Percentiles rank a stretch among this genome's conserved stretches.
These are phyloP conservation scores for Myotis vivesi DNA, from an alignment of 2,797 vertebrate species.

Conservation along the genomic window DNA sequence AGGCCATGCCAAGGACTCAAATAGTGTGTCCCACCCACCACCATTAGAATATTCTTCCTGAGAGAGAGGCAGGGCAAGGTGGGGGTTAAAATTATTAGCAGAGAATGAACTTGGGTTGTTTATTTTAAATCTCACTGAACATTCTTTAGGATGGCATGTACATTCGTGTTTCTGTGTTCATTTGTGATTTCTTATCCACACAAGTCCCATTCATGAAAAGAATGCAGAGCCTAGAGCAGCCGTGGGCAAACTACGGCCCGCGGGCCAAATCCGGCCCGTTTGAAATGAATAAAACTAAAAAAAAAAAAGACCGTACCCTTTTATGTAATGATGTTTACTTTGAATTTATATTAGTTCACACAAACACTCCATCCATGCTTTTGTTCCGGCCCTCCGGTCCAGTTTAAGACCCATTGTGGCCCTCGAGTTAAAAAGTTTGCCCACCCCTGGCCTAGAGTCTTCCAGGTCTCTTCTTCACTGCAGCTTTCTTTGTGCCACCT, in stretches of 20 bases:
- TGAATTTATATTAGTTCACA: too few relatives aligned
- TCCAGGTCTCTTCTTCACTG: fast-evolving
- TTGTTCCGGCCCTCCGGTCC: too few relatives aligned
- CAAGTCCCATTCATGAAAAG: neutral
- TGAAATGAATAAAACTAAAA: too few relatives aligned
- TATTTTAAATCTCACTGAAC: neutral
- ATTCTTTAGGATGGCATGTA: neutral
- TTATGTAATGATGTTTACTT: too few relatives aligned
- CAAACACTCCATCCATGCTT: too few relatives aligned
- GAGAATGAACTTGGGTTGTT: neutral
- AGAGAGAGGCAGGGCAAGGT: neutral
- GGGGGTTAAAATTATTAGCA: neutral
- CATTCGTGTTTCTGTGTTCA: neutral
- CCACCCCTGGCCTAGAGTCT: neutral
- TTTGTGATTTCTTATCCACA: neutral
- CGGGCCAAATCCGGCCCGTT: too few relatives aligned
- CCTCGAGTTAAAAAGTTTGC: too few relatives aligned
- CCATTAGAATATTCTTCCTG: neutral
- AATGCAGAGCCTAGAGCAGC: too few relatives aligned
- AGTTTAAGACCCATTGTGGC: too few relatives aligned
- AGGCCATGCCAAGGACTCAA: neutral
- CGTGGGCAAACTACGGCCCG: too few relatives aligned
- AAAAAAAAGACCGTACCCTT: too few relatives aligned
- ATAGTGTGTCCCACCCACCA: too few relatives aligned
- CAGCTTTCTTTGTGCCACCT: neutral